Evolutionary conservation across 2,888 invertebrate species (phyloP), one percentile per base, ranked within the genome.

Genomic region (Hypsopygia costalis): DNA sequence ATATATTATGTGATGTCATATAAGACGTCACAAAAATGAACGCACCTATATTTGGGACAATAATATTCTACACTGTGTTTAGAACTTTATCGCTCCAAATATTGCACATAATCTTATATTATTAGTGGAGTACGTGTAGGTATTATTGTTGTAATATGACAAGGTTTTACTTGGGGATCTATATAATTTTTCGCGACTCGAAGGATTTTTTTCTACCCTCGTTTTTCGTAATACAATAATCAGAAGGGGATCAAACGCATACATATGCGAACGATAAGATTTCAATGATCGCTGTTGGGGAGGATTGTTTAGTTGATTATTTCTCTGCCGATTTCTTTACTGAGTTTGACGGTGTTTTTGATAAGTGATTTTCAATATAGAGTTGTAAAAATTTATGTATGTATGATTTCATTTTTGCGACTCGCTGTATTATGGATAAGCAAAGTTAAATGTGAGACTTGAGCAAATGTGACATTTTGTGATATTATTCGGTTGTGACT

Each of bases 181-280:
- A 25, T 25, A 25, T 25, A 4, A 25, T 8, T 25, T 25, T 25
- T 25, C 25, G 25, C 7, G 25, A 25, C n/a, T 25, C 25, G 1
- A 64, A 54, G 68, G 69, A 62, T 62, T 72, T 76, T 75, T 47
- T 74, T 71, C 61, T 73, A 67, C 74, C 78, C 78, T 75, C 79
- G 70, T 78, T 81, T 73, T 58, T 49, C 61, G 63, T 81, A 81
- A 86, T 76, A 78, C 73, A 83, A 88, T 87, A 87, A 87, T 87
- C 86, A 87, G 86, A 88, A 69, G 74, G 80, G 83, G 72, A 80
- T 82, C 82, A 82, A 83, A 81, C 63, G 74, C 73, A 69, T 79
- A 72, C 83, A 82, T 81, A 81, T 82, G 85, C 67, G 77, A 67
- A 69, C 79, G 78, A 79, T 85, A 80, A 73, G 62, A 68, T 69